Evolutionary conservation across 2,888 invertebrate species (phyloP).

Genomic region (Diarsia dahlii): DNA sequence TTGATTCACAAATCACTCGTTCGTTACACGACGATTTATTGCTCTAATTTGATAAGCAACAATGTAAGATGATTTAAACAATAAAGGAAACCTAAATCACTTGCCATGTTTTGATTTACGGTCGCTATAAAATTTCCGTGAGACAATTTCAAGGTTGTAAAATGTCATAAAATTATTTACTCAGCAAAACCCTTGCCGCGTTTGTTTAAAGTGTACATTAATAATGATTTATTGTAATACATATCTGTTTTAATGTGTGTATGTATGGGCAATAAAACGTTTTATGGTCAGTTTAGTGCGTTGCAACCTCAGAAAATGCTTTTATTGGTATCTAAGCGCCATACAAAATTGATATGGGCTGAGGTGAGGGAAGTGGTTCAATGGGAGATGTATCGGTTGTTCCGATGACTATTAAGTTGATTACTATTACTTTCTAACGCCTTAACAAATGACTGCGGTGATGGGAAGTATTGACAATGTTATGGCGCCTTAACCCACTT

Average conservation of each 20-base stretch:
- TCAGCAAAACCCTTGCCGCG: slow-evolving; percentile 80
- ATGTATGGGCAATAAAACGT: slow-evolving; percentile 86
- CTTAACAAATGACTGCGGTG: slow-evolving; percentile 49
- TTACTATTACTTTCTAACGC: slow-evolving; percentile 60
- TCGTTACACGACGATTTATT: slow-evolving; percentile 71
- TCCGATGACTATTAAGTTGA: slow-evolving; percentile 60
- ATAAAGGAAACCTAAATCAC: slow-evolving; percentile 80
- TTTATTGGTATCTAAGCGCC: slow-evolving; percentile 87
- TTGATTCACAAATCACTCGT: slow-evolving; percentile 71
- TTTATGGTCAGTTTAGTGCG: slow-evolving; percentile 87
- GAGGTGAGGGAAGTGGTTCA: slow-evolving; percentile 71
- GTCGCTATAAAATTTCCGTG: slow-evolving; percentile 82
- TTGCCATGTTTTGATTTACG: slow-evolving; percentile 78
- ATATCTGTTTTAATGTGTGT: slow-evolving; percentile 88
- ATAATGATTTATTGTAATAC: slow-evolving; percentile 87
- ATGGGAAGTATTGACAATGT: slow-evolving; percentile 29
- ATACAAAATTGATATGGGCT: slow-evolving; percentile 76
- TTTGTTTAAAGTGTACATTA: slow-evolving; percentile 85
- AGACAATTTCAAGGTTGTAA: slow-evolving; percentile 84
- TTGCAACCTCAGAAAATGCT: slow-evolving; percentile 84
- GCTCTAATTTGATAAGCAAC: slow-evolving; percentile 75
- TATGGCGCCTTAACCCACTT: slow-evolving; percentile 38
- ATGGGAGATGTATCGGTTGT: slow-evolving; percentile 61
- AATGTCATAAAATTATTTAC: slow-evolving; percentile 86
- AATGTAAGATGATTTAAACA: slow-evolving; percentile 76